Conservation (phyloP, 1,140 invertebrate genomes). For the Drosophila nebulosa region DNA sequence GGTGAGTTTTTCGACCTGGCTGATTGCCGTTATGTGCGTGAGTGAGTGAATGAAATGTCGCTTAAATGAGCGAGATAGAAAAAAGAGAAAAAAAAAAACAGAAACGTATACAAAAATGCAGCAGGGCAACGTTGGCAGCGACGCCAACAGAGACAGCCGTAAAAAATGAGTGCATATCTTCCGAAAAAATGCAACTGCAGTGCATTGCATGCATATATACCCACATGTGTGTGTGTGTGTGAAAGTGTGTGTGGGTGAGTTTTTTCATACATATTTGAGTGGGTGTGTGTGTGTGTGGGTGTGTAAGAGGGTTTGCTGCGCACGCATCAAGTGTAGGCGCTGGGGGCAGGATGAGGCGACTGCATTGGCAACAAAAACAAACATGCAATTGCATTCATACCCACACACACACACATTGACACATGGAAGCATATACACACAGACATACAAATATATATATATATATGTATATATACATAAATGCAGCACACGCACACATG, state of each 20-base stretch:
- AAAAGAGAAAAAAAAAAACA: slow-evolving; percentile 55
- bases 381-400: slow-evolving; percentile 77
- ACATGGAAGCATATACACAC: slow-evolving; percentile 51
- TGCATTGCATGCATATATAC: slow-evolving; percentile 33
- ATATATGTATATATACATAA: slow-evolving; percentile 17
- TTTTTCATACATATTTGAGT: neutral
- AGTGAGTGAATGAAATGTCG: slow-evolving; percentile 66
- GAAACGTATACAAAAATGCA: slow-evolving; percentile 51
- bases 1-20: slow-evolving; percentile 21
- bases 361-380: slow-evolving; percentile 77
- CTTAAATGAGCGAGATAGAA: slow-evolving; percentile 71
- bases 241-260: slow-evolving; percentile 11
- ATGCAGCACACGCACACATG: slow-evolving; percentile 42
- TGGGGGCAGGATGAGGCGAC: slow-evolving; percentile 20
- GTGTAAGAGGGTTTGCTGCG: slow-evolving; percentile 40
- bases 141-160: slow-evolving; percentile 32
- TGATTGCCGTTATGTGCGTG: slow-evolving; percentile 70
- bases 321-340: slow-evolving; percentile 68
- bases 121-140: slow-evolving; percentile 13
- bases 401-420: slow-evolving; percentile 30
- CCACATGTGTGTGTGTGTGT: slow-evolving; percentile 12
- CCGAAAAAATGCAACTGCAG: slow-evolving; percentile 76
- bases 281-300: slow-evolving; percentile 13
- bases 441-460: slow-evolving; percentile 18
- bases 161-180: slow-evolving; percentile 78